Evolutionary conservation across 2,797 vertebrate species (phyloP), one percentile per base, ranked within the genome.

Genomic region (Neosilurus mollespiculum): DNA sequence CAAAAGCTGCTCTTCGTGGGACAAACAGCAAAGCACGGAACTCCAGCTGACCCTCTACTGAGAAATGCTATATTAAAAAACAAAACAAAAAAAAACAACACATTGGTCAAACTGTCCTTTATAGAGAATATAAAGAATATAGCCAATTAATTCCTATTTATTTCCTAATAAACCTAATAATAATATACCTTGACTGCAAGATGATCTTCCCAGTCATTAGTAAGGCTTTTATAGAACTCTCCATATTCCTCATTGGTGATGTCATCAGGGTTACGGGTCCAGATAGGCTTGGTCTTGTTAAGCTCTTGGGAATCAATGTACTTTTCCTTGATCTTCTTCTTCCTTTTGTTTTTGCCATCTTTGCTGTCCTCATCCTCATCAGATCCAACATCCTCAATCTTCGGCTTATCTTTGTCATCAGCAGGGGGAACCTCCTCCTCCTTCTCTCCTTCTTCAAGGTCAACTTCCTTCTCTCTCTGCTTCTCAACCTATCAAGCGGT

Each of bases 121-220:
- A 43, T 43, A 6, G 37, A 22, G 9, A 14, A 58, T 75, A 26
- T n/a, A 80, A 67, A 24, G 1, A 14, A 78, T 53, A 69, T 9
- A 26, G 3, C 1, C 20, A 20, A 65, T 26, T 6, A 69, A 3
- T 24, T 64, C 9, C 2, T 62, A 61, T 15, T 30, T 34, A 22
- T 54, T n/a, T 59, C 58, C 58, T 85, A 58, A 58, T 73, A 30
- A 30, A 30, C 30, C 30, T 30, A 30, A 30, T 30, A 30, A 24
- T 26, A 59, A 58, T 64, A 91, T 88, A 98, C 94, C 92, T 98
- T 98, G 37, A 98, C 96, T 22, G 97, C 96, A 88, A 98, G 80
- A 62, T 99, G 98, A 53, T 99, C 98, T 85, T 99, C 98, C 98
- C 98, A 99, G 82, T 99, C 98, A 1, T 99, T 99, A 11, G 96